A percentile compares a stretch with the other conserved stretches of the same genome.
phyloP scores from a whole-genome alignment of 2,113 vertebrate genomes.

The Trachemys scripta region DNA sequence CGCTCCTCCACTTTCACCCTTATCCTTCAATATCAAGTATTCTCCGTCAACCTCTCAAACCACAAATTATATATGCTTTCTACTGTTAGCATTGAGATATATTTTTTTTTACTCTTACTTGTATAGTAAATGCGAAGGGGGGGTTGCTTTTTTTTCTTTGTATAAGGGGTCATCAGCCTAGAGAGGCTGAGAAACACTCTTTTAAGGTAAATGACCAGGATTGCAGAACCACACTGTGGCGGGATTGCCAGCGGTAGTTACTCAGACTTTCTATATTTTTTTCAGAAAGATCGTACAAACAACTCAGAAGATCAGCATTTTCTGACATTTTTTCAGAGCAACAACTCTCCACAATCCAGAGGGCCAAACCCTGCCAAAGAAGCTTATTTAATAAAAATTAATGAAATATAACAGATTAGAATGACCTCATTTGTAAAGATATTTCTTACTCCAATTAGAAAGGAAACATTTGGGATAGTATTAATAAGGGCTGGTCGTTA shows the following conservation, averaged over 20 bases:
- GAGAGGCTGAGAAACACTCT: neutral
- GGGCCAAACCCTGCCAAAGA: neutral
- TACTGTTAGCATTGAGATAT: neutral
- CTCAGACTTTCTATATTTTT: neutral
- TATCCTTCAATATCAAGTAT: neutral
- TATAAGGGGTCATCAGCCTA: neutral
- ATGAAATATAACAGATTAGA: constrained; percentile 22
- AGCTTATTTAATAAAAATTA: constrained; percentile 29
- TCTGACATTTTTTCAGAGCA: neutral
- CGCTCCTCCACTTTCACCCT: neutral
- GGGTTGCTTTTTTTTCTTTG: neutral
- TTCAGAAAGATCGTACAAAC: neutral
- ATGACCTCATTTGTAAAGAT: constrained; percentile 39
- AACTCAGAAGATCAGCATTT: neutral
- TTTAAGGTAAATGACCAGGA: neutral
- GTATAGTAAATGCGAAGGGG: neutral
- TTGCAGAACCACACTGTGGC: neutral
- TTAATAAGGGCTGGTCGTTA: constrained; percentile 3
- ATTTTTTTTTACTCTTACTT: neutral
- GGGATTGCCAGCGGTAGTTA: neutral
- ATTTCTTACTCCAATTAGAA: constrained; percentile 17
- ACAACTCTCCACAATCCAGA: neutral
- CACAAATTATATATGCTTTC: neutral
- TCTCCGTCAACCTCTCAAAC: neutral
- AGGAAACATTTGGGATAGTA: neutral